Percentiles rank a stretch among this genome's conserved stretches.
Evolutionary conservation across 2,797 vertebrate genomes (phyloP).

Genomic region (Enteromius paludinosus): DNA sequence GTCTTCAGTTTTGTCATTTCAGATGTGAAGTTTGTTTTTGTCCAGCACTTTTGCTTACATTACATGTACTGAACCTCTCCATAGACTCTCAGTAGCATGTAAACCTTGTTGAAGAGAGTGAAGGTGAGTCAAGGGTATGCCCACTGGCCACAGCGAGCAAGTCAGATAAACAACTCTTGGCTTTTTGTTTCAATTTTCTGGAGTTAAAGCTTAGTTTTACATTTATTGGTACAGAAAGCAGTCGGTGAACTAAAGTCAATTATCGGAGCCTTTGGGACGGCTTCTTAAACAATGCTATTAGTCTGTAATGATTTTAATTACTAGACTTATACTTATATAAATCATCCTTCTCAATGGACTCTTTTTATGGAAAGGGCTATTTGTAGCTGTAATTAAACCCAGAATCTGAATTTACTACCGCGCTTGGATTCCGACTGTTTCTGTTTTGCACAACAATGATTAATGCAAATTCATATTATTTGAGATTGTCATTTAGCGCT

Average conservation of each 20-base stretch:
- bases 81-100: slow-evolving; percentile 33
- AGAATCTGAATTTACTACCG: slow-evolving; percentile 93
- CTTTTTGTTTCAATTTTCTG: slow-evolving; percentile 49
- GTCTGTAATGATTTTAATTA: slow-evolving; percentile 82
- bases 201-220: slow-evolving; percentile 53
- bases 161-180: slow-evolving; percentile 49
- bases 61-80: background rate
- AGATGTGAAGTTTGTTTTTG: background rate
- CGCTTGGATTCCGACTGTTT: slow-evolving; percentile 89
- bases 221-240: slow-evolving; percentile 66
- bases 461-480: slow-evolving; percentile 99
- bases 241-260: slow-evolving; percentile 71
- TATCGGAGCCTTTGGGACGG: slow-evolving; percentile 70
- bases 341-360: slow-evolving; percentile 81
- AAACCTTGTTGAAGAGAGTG: slow-evolving; percentile 65
- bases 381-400: slow-evolving; percentile 93
- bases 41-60: background rate
- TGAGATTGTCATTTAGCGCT: slow-evolving; percentile 99
- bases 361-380: slow-evolving; percentile 88
- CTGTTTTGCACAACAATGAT: slow-evolving; percentile 96
- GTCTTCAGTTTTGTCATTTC: slow-evolving; percentile 3
- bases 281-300: slow-evolving; percentile 80
- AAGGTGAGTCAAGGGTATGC: slow-evolving; percentile 77
- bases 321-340: slow-evolving; percentile 79
- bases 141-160: slow-evolving; percentile 39